Evolutionary conservation across 2,888 invertebrate genomes (phyloP), one percentile per base, ranked within the genome.

Genomic region (Drosophila setosimentum): DNA sequence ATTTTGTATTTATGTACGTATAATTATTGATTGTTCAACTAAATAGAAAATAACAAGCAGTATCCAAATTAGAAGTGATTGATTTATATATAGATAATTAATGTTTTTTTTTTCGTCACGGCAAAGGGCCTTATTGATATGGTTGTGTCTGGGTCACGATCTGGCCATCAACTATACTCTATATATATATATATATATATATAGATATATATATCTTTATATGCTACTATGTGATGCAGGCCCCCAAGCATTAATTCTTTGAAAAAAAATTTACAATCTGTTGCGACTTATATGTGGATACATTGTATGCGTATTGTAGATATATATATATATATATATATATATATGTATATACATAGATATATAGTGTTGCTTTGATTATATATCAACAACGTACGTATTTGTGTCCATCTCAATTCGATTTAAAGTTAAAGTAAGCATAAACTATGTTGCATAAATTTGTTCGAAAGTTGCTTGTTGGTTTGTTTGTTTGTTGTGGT

Each of bases 21-120:
- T 73, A 53, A 63, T 59, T 40, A 68, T 71, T 59, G 58, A 50
- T 72, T 68, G 67, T 73, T 73, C 72, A 89, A 86, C 87, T 89
- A 83, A 86, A 81, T 81, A 86, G 76, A 86, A 87, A 86, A 86
- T 86, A 86, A 86, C 89, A 89, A 86, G 84, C 89, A 86, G 70
- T 88, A 88, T 63, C 57, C 60, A 76, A 83, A 73, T 73, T 61
- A 75, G 42, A 64, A 64, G 48, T 63, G 65, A 53, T 73, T 71
- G 62, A 75, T 75, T 74, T 71, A 42, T 72, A 37, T 37, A 32
- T 69, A 48, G 65, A 53, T 64, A 65, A 55, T 59, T 68, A 51
- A 30, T 37, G 40, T 50, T 62, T 45, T 67, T 64, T 50, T 67
- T 67, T 35, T 54, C 27, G 35, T 54, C 37, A 57, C 51, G 68